phyloP scores from a whole-genome alignment of 1,140 invertebrate genomes.

The Dinoponera quadriceps region DNA sequence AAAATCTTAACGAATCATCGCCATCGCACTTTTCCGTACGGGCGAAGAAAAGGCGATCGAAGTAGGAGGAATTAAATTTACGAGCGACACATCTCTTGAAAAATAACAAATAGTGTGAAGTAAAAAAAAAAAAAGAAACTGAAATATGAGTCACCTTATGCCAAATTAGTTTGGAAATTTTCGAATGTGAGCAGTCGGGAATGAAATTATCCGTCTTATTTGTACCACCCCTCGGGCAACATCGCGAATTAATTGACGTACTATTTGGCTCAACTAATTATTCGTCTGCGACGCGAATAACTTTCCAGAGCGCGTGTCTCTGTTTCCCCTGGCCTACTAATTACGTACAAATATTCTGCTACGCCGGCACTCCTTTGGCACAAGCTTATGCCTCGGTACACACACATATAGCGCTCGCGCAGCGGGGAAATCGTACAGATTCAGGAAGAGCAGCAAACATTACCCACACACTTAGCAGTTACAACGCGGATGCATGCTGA shows the following conservation, averaged over 20 bases:
- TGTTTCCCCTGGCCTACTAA: constrained; percentile 76
- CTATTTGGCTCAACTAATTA: constrained; percentile 82
- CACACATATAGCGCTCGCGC: constrained; percentile 10
- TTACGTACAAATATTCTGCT: constrained; percentile 78
- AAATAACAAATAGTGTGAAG: background rate
- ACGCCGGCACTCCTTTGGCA: constrained; percentile 25
- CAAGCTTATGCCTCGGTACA: constrained; percentile 25
- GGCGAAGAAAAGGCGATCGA: background rate
- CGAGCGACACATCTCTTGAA: background rate
- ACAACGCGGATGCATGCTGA: constrained; percentile 23
- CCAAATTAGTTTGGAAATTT: background rate
- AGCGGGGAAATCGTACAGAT: constrained; percentile 34
- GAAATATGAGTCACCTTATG: background rate
- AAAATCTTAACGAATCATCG: background rate
- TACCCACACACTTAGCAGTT: constrained; percentile 42
- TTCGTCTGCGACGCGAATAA: constrained; percentile 72
- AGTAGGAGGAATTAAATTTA: background rate
- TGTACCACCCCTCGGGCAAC: constrained; percentile 50
- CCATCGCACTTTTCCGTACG: background rate
- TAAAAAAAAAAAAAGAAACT: background rate
- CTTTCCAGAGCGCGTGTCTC: constrained; percentile 64
- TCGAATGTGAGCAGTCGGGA: background rate
- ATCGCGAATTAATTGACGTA: constrained; percentile 77
- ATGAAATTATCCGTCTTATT: background rate
- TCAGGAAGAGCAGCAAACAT: constrained; percentile 36